A percentile compares a stretch with the other conserved stretches of the same genome.
Evolutionary conservation across 35 echinoderm and acorn worm genomes (phyloP).

Genomic region (Chiridota heheva): DNA sequence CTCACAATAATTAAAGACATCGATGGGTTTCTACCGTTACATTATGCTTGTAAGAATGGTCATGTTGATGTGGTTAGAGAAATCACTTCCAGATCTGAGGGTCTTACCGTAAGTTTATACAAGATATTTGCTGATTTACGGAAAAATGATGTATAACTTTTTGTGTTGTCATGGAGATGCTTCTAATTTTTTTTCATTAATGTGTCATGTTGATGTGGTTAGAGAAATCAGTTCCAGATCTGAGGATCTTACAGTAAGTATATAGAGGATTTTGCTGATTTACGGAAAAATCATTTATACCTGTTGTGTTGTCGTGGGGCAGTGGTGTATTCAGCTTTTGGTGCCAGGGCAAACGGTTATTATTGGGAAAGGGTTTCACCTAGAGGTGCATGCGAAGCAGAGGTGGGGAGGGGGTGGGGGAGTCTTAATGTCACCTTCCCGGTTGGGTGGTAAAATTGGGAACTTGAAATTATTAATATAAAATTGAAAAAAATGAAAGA

Average conservation of each 20-base stretch:
- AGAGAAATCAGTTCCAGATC: slow-evolving; percentile 32
- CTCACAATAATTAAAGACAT: slow-evolving; percentile 61
- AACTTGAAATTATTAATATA: too few species aligned
- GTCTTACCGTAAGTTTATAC: slow-evolving; percentile 69
- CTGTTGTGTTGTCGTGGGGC: too few species aligned
- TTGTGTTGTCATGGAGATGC: too few species aligned
- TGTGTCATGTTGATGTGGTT: slow-evolving; percentile 52
- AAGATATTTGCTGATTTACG: not conserved
- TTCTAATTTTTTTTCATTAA: too few species aligned
- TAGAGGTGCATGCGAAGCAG: too few species aligned
- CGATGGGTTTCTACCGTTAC: slow-evolving; percentile 49
- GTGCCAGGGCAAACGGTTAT: too few species aligned
- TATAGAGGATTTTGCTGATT: not conserved
- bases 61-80: slow-evolving; percentile 45
- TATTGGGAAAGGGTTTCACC: too few species aligned
- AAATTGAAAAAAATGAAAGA: too few species aligned
- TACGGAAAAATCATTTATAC: not conserved
- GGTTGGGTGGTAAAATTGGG: too few species aligned
- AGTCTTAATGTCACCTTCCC: too few species aligned
- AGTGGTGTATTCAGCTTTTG: too few species aligned
- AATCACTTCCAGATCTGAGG: slow-evolving; percentile 37
- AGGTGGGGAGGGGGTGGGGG: too few species aligned
- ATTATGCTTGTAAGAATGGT: slow-evolving; percentile 70
- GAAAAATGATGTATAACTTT: not conserved
- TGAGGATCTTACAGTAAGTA: slow-evolving; percentile 73